These are phyloP conservation scores for Brachyopa scutellaris DNA, from an alignment of 2,888 invertebrate species.

Conservation along the genomic window DNA sequence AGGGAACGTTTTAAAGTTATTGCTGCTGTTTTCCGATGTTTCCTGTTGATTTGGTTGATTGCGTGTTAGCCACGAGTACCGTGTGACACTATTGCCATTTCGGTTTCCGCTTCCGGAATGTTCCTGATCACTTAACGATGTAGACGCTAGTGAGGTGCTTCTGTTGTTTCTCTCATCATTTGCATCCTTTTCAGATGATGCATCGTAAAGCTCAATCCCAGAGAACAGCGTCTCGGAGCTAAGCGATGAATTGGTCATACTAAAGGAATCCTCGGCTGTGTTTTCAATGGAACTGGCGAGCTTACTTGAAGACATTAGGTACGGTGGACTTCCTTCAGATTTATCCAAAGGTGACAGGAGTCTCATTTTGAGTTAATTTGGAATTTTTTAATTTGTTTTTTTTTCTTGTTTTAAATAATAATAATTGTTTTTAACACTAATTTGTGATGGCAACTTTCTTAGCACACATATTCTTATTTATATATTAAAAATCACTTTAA, in stretches of 20 bases:
- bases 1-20: conserved; percentile 23
- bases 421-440: not conserved
- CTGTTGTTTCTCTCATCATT: conserved; percentile 48
- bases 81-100: not conserved
- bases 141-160: conserved; percentile 33
- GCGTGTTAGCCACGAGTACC: conserved; percentile 21
- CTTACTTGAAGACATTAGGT: conserved; percentile 31
- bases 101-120: not conserved
- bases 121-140: conserved; percentile 24
- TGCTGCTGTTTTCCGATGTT: conserved; percentile 16
- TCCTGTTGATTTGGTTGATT: conserved; percentile 28
- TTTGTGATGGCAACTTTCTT: not conserved
- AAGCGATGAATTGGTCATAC: conserved; percentile 51
- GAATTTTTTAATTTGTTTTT: not conserved
- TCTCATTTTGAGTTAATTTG: conserved; percentile 66
- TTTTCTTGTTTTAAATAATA: not conserved
- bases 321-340: conserved; percentile 69
- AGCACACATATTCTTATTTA: not conserved
- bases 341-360: conserved; percentile 73
- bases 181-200: conserved; percentile 36
- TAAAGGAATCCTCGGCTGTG: conserved; percentile 38
- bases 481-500: not conserved
- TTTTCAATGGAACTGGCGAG: conserved; percentile 20
- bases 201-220: conserved; percentile 45
- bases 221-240: conserved; percentile 51